Evolutionary conservation across 1,140 invertebrate species (phyloP).

Genomic region (Drosophila subobscura): DNA sequence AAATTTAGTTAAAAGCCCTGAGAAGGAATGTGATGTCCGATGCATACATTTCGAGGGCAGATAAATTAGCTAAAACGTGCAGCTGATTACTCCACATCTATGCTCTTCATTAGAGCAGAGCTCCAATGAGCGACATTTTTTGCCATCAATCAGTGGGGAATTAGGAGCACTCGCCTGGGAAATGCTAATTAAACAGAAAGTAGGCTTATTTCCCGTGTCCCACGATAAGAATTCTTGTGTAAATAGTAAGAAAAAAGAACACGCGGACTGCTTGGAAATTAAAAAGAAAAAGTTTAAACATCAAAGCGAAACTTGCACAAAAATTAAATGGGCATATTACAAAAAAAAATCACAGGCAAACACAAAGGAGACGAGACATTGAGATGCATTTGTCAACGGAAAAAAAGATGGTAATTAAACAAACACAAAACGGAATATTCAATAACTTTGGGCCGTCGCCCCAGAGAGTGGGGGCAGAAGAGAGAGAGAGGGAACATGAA

Average conservation of each 20-base stretch:
- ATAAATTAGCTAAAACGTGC: no score
- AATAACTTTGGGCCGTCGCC: constrained; percentile 56
- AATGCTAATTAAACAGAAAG: constrained; percentile 69
- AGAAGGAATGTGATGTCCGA: background rate
- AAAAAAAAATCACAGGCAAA: constrained; percentile 50
- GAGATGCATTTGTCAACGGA: constrained; percentile 64
- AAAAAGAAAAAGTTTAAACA: constrained; percentile 71
- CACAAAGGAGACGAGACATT: constrained; percentile 44
- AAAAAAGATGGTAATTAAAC: constrained; percentile 80
- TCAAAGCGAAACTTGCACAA: constrained; percentile 70
- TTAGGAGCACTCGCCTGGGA: constrained; percentile 39
- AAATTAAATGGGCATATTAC: constrained; percentile 78
- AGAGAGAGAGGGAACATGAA: constrained; percentile 4
- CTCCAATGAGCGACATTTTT: background rate
- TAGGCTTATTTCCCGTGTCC: constrained; percentile 51
- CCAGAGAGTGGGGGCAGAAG: background rate
- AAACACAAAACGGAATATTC: constrained; percentile 80
- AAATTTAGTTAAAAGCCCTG: constrained; percentile 30
- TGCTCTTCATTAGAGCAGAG: background rate
- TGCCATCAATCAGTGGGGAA: constrained; percentile 5
- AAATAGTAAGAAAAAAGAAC: constrained; percentile 51
- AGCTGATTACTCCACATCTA: no score
- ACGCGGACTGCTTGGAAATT: constrained; percentile 39
- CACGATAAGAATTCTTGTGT: constrained; percentile 22
- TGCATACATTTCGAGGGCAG: no score